Percentiles rank a stretch among this genome's conserved stretches.
These are phyloP conservation scores for Dioctria rufipes DNA, from an alignment of 2,888 invertebrate genomes.

Conservation along the genomic window DNA sequence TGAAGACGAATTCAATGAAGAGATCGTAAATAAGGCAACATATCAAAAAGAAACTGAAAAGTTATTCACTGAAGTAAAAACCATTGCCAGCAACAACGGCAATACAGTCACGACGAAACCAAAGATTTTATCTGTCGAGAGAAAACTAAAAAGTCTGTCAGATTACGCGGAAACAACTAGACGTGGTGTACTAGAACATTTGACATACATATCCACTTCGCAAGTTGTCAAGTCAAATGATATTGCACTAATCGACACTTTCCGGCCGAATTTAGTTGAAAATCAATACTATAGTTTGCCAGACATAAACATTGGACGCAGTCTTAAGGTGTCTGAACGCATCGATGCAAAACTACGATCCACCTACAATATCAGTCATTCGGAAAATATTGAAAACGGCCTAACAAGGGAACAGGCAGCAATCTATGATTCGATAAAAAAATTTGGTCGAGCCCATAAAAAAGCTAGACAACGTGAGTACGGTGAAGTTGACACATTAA, in stretches of 20 bases:
- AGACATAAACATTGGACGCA: slow-evolving; percentile 80
- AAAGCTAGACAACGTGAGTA: slow-evolving; percentile 66
- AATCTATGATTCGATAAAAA: slow-evolving; percentile 69
- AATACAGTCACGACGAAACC: slow-evolving; percentile 70
- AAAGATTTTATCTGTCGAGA: slow-evolving; percentile 73
- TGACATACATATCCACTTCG: slow-evolving; percentile 61
- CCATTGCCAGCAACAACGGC: neutral
- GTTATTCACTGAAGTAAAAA: slow-evolving; percentile 55
- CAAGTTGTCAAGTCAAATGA: slow-evolving; percentile 59
- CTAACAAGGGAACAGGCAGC: slow-evolving; percentile 28
- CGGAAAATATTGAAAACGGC: slow-evolving; percentile 6
- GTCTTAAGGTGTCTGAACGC: slow-evolving; percentile 79
- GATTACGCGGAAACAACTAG: slow-evolving; percentile 61
- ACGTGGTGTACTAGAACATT: slow-evolving; percentile 61
- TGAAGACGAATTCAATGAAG: slow-evolving; percentile 67
- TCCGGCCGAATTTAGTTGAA: slow-evolving; percentile 71
- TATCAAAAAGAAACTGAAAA: slow-evolving; percentile 52
- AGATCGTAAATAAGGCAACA: slow-evolving; percentile 57
- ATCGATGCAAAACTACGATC: slow-evolving; percentile 80
- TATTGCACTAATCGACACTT: slow-evolving; percentile 60
- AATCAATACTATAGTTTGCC: slow-evolving; percentile 82
- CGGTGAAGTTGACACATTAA: slow-evolving; percentile 59
- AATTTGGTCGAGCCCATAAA: slow-evolving; percentile 69
- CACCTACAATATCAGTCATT: slow-evolving; percentile 65
- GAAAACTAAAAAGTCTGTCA: slow-evolving; percentile 66